Base-by-base conservation (phyloP, 1,140 invertebrate genomes). In the Pectinophora gossypiella region DNA sequence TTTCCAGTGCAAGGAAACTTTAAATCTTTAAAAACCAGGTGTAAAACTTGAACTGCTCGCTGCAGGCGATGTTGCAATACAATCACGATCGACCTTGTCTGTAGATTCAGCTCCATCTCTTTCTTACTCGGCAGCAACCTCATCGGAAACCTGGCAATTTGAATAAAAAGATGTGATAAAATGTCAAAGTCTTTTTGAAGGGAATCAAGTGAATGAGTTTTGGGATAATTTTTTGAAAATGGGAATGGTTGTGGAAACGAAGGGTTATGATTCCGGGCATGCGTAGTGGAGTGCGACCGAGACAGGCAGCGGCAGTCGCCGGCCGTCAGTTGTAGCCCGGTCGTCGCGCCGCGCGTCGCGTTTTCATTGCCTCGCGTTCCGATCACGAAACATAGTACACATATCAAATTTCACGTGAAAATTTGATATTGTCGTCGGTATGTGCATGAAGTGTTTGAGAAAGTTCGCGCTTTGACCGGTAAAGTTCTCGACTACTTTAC, bases 371-470 rank as follows among this genome's bases (percentile, higher is more conserved):
- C 15, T 9, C 3, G 19, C 32, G 53, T 49, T 51, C 57, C 45
- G 42, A 40, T 56, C 27, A 43, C 60, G 66, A 60, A 61, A 69
- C n/a, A n/a, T 61, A 55, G 70, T 75, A 77, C 79, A 83, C 79
- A 80, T 85, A 81, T 86, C 78, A 76, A 81, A 81, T 86, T 86
- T 86, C 78, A 79, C 65, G 69, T 68, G 76, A 86, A 86, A 86
- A 79, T 86, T 84, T 82, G 83, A 86, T 86, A 81, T 83, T 54
- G 83, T 86, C 66, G 80, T 85, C 73, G 58, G 68, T 72, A 55
- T 78, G 79, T 83, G 77, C 52, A 57, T 56, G 50, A 61, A 73
- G 74, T 79, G 80, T 72, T 69, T 65, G 52, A n/a, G n/a, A 69
- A 72, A 76, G 67, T 76, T 76, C 64, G 63, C 64, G 64, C 58